Evolutionary conservation across 2,797 vertebrate species (phyloP), one percentile per base, ranked within the genome.

Genomic region (Ammospiza maritima): DNA sequence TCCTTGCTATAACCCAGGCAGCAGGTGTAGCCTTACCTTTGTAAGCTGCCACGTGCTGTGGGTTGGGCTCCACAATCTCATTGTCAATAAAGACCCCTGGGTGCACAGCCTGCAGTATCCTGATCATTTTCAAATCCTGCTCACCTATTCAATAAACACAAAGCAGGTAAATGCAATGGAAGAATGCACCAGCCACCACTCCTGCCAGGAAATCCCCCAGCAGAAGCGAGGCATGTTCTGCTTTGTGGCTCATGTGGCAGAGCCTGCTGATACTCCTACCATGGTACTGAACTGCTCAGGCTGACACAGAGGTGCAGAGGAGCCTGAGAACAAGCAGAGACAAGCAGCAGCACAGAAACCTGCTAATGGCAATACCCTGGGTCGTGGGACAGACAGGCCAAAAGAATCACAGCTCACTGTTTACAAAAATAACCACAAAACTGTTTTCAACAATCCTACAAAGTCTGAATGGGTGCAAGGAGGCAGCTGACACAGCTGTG

Each of bases 91-190:
- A 48, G 42, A 78, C 77, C 56, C 94, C 96, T 1, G 95, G 97
- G 50, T 96, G 95, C 3, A 50, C 88, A 58, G 92, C 58, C 76
- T 97, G 96, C 32, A 97, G 84, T 62, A 96, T 90, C 71, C 93
- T 93, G 90, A 97, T 92, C 96, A 97, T 97, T 95, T 97, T 96
- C 90, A 97, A 50, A 42, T 97, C 96, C 84, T 97, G 96, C 34
- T 97, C 97, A 53, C 96, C 96, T 97, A 7, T 54, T 57, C 45
- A 73, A 56, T 3, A 91, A 87, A 88, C 51, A 92, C 30, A 91
- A 86, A 38, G 23, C 18, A 25, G 11, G 2, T 23, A n/a, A 51
- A 69, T 0, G 11, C 5, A 58, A 16, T 40, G 34, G 78, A 58
- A 75, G 50, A 57, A 11, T 54, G 10, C 38, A 38, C 8, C 45